phyloP scores from a whole-genome alignment of 2,797 vertebrate species.

The Hippocampus kuda region DNA sequence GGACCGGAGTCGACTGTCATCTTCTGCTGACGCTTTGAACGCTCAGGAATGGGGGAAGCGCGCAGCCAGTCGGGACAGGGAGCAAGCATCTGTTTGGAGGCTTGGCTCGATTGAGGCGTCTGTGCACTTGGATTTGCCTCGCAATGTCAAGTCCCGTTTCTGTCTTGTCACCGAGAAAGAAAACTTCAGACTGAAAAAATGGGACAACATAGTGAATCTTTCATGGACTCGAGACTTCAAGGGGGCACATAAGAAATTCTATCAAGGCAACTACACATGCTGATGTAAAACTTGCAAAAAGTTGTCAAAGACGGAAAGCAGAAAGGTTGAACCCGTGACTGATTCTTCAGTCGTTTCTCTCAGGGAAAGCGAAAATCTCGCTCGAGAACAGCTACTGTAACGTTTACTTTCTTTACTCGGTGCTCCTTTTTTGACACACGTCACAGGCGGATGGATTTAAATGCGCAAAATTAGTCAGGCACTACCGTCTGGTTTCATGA shows the following conservation, averaged over 20 bases:
- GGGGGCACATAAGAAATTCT: background rate
- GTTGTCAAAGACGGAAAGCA: slow-evolving; percentile 8
- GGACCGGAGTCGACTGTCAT: slow-evolving; percentile 41
- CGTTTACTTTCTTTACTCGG: background rate
- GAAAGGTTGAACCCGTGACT: background rate
- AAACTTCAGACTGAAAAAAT: too few species aligned
- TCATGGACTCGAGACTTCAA: slow-evolving; percentile 37
- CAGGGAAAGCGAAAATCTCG: background rate
- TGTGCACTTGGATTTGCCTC: slow-evolving; percentile 30
- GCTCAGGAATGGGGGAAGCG: slow-evolving; percentile 34
- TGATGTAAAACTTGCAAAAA: slow-evolving; percentile 8
- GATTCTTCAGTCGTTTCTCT: background rate
- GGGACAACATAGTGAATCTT: slow-evolving; percentile 50
- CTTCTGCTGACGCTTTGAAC: slow-evolving; percentile 51
- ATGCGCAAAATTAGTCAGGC: background rate
- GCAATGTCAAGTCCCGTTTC: slow-evolving; percentile 19
- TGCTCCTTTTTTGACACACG: background rate
- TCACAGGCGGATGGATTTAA: background rate
- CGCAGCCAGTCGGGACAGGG: slow-evolving; percentile 41
- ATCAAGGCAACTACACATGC: background rate
- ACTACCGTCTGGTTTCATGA: background rate
- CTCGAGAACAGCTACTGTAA: background rate
- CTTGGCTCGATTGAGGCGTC: slow-evolving; percentile 36
- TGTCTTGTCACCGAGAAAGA: slow-evolving; percentile 28
- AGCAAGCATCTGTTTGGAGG: slow-evolving; percentile 31